Base-by-base conservation (phyloP, 2,888 invertebrate species). In the Lucinisca nassula region DNA sequence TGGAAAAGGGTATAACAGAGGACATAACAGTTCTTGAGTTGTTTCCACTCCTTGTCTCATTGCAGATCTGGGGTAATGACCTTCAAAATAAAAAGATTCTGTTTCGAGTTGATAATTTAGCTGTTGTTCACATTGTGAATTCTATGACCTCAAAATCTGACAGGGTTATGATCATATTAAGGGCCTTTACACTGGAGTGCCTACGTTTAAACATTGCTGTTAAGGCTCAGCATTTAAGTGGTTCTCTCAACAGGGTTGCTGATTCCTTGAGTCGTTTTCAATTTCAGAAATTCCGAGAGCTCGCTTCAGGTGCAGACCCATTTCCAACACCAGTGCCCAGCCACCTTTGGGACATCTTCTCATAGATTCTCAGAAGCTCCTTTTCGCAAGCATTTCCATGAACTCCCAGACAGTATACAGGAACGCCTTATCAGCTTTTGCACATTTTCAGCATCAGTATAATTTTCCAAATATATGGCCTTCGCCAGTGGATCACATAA, bases 291-390 rank as follows among this genome's bases (percentile, higher is more conserved):
- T 67, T 67, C 67, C 12, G 30, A 12, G 27, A 27, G 4, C 30
- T 67, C 12, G 67, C n/a, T 30, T 30, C 67, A 27, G 67, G n/a
- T 14, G 67, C 67, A 10, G 30, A 67, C 3, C 10, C 8, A 30
- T 2, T 24, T 4, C 76, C 79, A 67, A 32, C 17, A 6, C 45
- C n/a, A 35, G 17, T 85, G 12, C 81, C 49, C 0, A 30, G 0
- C 24, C 58, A 76, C 27, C 67, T 84, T 4, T 79, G 75, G 79
- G 17, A 55, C 3, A 79, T 84, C 73, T 84, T 84, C 32, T 45
- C 30, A 2, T 37, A 37, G n/a, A 24, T 49, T 49, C 37, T 1
- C 0, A 8, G 17, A 21, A 61, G 17, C 61, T 84, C 0, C 1
- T 82, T 10, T 3, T 6, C n/a, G 51, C 51, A 4, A 77, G 82